phyloP scores from a whole-genome alignment of 92 coral and sea anemone species.

The Montipora capitata region DNA sequence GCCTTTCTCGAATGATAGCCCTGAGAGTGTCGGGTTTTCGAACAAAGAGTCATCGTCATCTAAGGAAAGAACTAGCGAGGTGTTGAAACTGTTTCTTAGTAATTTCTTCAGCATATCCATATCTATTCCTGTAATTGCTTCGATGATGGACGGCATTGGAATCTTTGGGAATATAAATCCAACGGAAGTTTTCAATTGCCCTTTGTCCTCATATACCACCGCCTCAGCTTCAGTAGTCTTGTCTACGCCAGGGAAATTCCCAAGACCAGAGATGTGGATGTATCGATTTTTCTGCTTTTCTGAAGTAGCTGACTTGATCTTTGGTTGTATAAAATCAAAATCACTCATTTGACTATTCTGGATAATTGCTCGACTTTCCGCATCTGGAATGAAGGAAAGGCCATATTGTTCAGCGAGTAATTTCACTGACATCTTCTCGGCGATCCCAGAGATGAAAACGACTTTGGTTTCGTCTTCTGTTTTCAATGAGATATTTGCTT shows the following conservation, averaged over 20 bases:
- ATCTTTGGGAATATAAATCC: slow-evolving; percentile 92
- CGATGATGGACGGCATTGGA: slow-evolving; percentile 87
- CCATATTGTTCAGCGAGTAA: slow-evolving; percentile 83
- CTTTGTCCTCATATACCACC: slow-evolving; percentile 90
- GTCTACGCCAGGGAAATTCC: slow-evolving; percentile 89
- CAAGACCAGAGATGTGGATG: slow-evolving; percentile 87
- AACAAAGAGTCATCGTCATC: slow-evolving; percentile 88
- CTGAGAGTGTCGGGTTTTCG: slow-evolving; percentile 86
- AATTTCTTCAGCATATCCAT: slow-evolving; percentile 69
- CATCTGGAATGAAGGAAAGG: slow-evolving; percentile 84
- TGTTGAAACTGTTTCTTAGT: slow-evolving; percentile 89
- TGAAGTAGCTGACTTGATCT: slow-evolving; percentile 75
- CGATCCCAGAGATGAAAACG: slow-evolving; percentile 80
- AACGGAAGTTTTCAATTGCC: slow-evolving; percentile 85
- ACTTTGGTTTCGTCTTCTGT: slow-evolving; percentile 84
- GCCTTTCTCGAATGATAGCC: slow-evolving; percentile 91
- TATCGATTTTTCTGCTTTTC: slow-evolving; percentile 79
- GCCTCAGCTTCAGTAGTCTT: slow-evolving; percentile 94
- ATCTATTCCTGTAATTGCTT: slow-evolving; percentile 94
- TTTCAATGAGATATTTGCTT: slow-evolving; percentile 73
- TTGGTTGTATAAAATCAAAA: slow-evolving; percentile 81
- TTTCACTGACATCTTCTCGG: slow-evolving; percentile 81
- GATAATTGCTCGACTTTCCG: slow-evolving; percentile 84
- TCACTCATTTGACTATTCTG: slow-evolving; percentile 92
- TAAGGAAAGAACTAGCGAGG: slow-evolving; percentile 87